These are phyloP conservation scores for Ommatoiulus sabulosus DNA, from an alignment of 2,888 invertebrate genomes.

Conservation along the genomic window DNA sequence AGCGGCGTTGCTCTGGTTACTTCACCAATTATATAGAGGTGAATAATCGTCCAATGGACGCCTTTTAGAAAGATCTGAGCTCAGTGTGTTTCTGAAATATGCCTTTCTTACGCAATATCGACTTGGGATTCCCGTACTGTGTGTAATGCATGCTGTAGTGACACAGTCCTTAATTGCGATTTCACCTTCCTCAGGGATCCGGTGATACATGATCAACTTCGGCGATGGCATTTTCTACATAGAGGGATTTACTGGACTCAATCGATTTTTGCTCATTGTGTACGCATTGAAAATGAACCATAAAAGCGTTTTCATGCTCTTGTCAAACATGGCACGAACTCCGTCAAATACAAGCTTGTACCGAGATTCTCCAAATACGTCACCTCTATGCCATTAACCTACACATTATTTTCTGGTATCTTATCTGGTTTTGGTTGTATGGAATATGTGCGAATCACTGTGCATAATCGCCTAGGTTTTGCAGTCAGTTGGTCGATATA, in stretches of 20 bases:
- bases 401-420: background rate
- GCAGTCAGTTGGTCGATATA: background rate
- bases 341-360: background rate
- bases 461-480: too few species aligned
- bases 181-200: background rate
- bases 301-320: conserved; percentile 15
- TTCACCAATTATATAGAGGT: too few species aligned
- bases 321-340: background rate
- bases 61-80: background rate
- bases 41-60: too few species aligned
- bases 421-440: background rate
- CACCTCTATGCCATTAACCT: background rate
- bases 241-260: conserved; percentile 13
- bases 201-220: background rate
- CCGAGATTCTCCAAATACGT: background rate
- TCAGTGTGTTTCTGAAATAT: background rate
- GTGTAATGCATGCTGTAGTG: background rate
- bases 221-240: background rate
- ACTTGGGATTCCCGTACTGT: background rate
- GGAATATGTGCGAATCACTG: background rate
- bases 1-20: too few species aligned
- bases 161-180: background rate
- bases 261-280: conserved; percentile 18
- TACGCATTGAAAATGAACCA: background rate
- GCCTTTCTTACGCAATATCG: background rate